These are phyloP conservation scores for Iselma pallidipennis DNA, from an alignment of 2,888 invertebrate species.

Conservation along the genomic window DNA sequence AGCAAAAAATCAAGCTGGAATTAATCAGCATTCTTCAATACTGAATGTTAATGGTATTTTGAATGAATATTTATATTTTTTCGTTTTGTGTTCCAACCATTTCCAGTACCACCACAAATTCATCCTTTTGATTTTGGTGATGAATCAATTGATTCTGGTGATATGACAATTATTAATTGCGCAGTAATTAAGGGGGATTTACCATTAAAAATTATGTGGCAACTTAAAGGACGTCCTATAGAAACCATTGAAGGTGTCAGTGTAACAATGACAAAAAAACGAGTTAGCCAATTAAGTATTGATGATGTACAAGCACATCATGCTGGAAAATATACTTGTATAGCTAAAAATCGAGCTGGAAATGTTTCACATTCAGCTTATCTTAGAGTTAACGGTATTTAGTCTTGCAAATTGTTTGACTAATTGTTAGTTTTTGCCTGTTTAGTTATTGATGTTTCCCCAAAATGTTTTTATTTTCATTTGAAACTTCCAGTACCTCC, in stretches of 20 bases:
- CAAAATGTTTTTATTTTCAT: background rate
- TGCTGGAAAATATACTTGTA: conserved; percentile 67
- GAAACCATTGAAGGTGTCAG: conserved; percentile 61
- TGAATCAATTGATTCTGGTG: conserved; percentile 60
- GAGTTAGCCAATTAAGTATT: conserved; percentile 66
- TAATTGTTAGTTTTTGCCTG: background rate
- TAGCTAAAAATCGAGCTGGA: conserved; percentile 69
- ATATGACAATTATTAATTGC: conserved; percentile 57
- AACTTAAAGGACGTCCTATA: conserved; percentile 58
- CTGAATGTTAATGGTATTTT: conserved; percentile 69
- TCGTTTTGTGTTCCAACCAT: background rate
- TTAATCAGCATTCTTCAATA: conserved; percentile 63
- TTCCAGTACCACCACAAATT: conserved; percentile 76
- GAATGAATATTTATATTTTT: background rate
- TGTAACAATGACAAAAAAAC: conserved; percentile 62
- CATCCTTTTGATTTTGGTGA: conserved; percentile 77
- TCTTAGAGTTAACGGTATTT: conserved; percentile 73
- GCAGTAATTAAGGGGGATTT: conserved; percentile 77
- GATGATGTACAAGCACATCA: conserved; percentile 65
- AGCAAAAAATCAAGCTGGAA: conserved; percentile 67
- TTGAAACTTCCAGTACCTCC: conserved; percentile 43
- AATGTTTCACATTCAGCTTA: conserved; percentile 66
- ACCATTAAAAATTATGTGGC: conserved; percentile 78
- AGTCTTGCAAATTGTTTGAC: background rate
- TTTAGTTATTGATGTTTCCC: conserved; percentile 1